These are phyloP conservation scores for Agelastica alni DNA, from an alignment of 2,888 invertebrate genomes.

Conservation along the genomic window DNA sequence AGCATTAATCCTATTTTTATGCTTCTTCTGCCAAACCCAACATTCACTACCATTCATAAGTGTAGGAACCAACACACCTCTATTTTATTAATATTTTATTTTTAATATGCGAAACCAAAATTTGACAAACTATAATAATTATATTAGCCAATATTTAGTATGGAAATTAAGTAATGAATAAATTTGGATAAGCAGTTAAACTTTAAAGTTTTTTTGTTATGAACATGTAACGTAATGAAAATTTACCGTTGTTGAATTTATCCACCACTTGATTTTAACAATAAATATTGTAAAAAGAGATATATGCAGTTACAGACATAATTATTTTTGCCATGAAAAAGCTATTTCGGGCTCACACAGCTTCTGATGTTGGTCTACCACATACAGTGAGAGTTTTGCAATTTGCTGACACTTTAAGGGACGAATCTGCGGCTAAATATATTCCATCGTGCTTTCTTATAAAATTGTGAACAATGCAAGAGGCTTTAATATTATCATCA, in stretches of 20 bases:
- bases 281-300: slow-evolving; percentile 1
- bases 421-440: slow-evolving; percentile 19
- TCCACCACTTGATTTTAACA: slow-evolving; percentile 9
- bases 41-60: too few relatives aligned
- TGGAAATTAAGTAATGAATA: slow-evolving; percentile 11
- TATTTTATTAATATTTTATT: slow-evolving; percentile 14
- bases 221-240: slow-evolving; percentile 9
- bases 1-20: too few relatives aligned
- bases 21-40: too few relatives aligned
- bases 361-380: slow-evolving; percentile 22
- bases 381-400: slow-evolving; percentile 13
- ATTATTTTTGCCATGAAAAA: slow-evolving; percentile 21
- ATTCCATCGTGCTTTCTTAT: slow-evolving; percentile 19
- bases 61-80: too few relatives aligned
- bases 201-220: neutral
- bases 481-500: slow-evolving; percentile 18
- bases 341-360: slow-evolving; percentile 16
- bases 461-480: slow-evolving; percentile 21
- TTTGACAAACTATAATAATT: slow-evolving; percentile 7
- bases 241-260: slow-evolving; percentile 4
- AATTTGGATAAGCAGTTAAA: slow-evolving; percentile 9
- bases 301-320: slow-evolving; percentile 7
- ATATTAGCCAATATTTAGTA: slow-evolving; percentile 12
- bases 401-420: slow-evolving; percentile 17
- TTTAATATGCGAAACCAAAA: slow-evolving; percentile 3